Conservation (phyloP, 92 coral and sea anemone genomes). For the Plumapathes pennacea region DNA sequence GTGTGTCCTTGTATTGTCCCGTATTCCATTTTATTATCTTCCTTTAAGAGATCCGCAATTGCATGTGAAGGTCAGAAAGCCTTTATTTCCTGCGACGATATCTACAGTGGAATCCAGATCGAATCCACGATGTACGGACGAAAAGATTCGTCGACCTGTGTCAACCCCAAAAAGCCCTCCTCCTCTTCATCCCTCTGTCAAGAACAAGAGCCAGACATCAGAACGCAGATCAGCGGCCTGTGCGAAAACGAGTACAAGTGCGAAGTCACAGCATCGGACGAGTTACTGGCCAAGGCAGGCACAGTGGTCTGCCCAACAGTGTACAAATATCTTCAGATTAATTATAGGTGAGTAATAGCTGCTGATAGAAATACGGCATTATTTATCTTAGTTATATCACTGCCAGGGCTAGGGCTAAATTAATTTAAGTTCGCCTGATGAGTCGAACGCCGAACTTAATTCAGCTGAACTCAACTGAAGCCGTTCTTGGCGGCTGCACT, state of each 20-base stretch:
- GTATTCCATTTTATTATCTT: not conserved
- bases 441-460: too few species aligned
- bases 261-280: slow-evolving; percentile 78
- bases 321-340: slow-evolving; percentile 77
- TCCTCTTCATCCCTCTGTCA: slow-evolving; percentile 55
- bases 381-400: not conserved
- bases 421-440: too few species aligned
- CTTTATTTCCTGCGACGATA: slow-evolving; percentile 65
- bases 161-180: slow-evolving; percentile 58
- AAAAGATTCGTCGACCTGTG: slow-evolving; percentile 60
- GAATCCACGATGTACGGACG: slow-evolving; percentile 81
- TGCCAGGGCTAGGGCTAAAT: too few species aligned
- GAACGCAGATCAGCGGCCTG: slow-evolving; percentile 62
- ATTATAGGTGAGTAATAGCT: slow-evolving; percentile 60
- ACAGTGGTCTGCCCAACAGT: slow-evolving; percentile 81
- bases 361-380: not conserved
- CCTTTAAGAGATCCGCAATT: slow-evolving; percentile 49
- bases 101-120: slow-evolving; percentile 63
- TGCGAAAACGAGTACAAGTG: slow-evolving; percentile 77
- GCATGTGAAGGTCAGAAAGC: slow-evolving; percentile 92
- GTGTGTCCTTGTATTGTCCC: not conserved
- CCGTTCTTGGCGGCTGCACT: too few species aligned
- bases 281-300: slow-evolving; percentile 77
- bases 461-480: too few species aligned
- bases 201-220: slow-evolving; percentile 63